Conservation (phyloP, 2,113 vertebrate species). For the Xiphophorus hellerii region DNA sequence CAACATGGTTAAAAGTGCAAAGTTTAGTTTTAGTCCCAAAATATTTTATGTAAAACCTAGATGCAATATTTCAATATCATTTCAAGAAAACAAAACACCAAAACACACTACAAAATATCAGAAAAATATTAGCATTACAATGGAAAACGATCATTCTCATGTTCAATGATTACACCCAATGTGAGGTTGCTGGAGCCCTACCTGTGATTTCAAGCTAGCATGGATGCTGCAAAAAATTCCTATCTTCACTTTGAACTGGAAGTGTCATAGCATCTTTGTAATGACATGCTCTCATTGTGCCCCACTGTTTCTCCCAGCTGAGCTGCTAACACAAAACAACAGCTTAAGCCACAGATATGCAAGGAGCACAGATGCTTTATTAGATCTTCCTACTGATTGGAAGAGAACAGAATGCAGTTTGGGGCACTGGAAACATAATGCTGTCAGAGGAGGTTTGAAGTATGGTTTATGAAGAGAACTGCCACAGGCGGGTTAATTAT, state of each 20-base stretch:
- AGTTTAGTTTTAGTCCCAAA: too few species aligned
- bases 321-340: slow-evolving; percentile 79
- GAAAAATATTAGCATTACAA: too few species aligned
- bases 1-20: too few species aligned
- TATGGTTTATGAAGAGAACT: slow-evolving; percentile 2
- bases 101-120: neutral
- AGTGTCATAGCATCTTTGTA: slow-evolving; percentile 98
- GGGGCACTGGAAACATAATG: slow-evolving; percentile 4
- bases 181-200: slow-evolving; percentile 55
- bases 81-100: neutral
- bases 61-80: too few species aligned
- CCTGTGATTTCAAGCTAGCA: slow-evolving; percentile 96
- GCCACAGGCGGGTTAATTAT: slow-evolving; percentile 28
- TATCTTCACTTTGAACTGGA: slow-evolving; percentile 95
- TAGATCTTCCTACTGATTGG: neutral
- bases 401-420: neutral
- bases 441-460: slow-evolving; percentile 19
- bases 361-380: slow-evolving; percentile 11
- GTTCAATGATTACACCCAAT: neutral
- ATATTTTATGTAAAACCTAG: neutral
- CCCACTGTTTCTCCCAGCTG: slow-evolving; percentile 88
- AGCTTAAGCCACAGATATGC: slow-evolving; percentile 15
- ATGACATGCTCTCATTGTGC: slow-evolving; percentile 97
- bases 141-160: neutral
- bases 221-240: slow-evolving; percentile 99